phyloP scores from a whole-genome alignment of 2,113 vertebrate genomes.

The Alosa alosa region DNA sequence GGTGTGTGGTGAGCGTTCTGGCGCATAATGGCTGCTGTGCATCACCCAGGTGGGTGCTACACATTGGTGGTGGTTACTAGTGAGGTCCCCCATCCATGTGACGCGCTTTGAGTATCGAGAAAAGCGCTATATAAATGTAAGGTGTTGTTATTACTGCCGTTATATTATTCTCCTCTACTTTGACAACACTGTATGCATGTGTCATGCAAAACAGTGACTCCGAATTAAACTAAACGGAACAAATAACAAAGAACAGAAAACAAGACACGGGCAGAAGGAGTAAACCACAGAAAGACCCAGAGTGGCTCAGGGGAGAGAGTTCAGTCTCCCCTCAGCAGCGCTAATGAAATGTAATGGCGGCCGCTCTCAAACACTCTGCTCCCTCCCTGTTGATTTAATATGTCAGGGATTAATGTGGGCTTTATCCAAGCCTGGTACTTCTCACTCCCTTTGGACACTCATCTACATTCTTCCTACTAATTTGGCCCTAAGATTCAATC shows the following conservation, averaged over 20 bases:
- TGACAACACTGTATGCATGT: neutral
- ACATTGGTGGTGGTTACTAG: no score
- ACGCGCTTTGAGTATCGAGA: no score
- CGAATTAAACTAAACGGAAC: neutral
- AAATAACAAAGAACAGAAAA: neutral
- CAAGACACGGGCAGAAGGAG: neutral
- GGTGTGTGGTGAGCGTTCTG: no score
- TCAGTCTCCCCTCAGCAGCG: neutral
- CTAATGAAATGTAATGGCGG: neutral
- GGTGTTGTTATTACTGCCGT: neutral
- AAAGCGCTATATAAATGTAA: no score
- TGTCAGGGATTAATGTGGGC: neutral
- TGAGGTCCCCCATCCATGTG: no score
- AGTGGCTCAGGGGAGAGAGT: neutral
- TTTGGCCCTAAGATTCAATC: neutral
- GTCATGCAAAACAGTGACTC: neutral
- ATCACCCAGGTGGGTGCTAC: no score
- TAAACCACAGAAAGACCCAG: neutral
- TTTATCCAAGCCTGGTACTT: neutral
- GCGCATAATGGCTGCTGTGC: no score
- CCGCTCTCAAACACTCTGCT: neutral
- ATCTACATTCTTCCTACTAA: neutral
- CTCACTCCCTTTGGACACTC: neutral
- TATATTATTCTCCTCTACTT: neutral
- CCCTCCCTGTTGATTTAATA: neutral